Base-by-base conservation (phyloP, 2,888 invertebrate species). In the Synergus itoensis region DNA sequence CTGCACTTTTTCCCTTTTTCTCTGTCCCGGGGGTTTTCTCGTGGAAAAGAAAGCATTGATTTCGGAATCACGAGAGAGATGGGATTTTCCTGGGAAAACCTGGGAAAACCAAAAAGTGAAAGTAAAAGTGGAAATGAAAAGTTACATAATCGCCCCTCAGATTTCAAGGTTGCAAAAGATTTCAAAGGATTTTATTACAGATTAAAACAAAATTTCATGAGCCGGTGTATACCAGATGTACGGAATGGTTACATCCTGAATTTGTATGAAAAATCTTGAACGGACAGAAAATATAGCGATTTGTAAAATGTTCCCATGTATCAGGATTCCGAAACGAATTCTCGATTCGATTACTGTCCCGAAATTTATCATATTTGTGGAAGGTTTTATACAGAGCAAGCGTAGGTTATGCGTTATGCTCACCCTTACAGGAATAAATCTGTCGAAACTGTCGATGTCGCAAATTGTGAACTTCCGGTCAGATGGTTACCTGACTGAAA, bases 101-200 rank as follows among this genome's bases (percentile, higher is more conserved):
- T n/a, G n/a, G n/a, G n/a, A n/a, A n/a, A n/a, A n/a, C n/a, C n/a
- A n/a, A n/a, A n/a, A n/a, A n/a, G n/a, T n/a, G n/a, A n/a, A n/a
- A n/a, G n/a, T n/a, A n/a, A n/a, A n/a, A n/a, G n/a, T n/a, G n/a
- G n/a, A n/a, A n/a, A n/a, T n/a, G n/a, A n/a, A n/a, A n/a, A n/a
- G n/a, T n/a, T n/a, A n/a, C n/a, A n/a, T n/a, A n/a, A n/a, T n/a
- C n/a, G n/a, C n/a, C n/a, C n/a, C n/a, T n/a, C n/a, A n/a, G n/a
- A n/a, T n/a, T n/a, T n/a, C n/a, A n/a, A n/a, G n/a, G n/a, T n/a
- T n/a, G n/a, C n/a, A n/a, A n/a, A n/a, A n/a, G n/a, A n/a, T n/a
- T n/a, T n/a, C n/a, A n/a, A n/a, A 21, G 28, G 69, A 69, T 69
- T 69, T 69, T 48, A 18, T 28, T 48, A 21, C 21, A 21, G 21